These are phyloP conservation scores for Pantherophis guttatus DNA, from an alignment of 2,113 vertebrate genomes.

Conservation along the genomic window DNA sequence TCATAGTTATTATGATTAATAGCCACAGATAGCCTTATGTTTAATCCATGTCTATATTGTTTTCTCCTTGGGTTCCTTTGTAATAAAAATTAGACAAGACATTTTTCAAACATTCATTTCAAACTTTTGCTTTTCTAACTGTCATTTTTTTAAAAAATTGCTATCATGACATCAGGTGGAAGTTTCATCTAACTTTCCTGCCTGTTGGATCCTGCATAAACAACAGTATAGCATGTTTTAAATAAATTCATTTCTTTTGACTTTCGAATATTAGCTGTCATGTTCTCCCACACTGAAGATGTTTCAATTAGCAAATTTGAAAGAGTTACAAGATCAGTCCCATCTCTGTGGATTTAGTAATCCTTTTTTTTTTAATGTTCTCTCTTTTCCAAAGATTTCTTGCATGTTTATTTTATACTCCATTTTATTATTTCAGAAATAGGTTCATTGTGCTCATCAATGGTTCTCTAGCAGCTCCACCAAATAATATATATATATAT, in stretches of 20 bases:
- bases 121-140: slow-evolving; percentile 7
- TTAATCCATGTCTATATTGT: not conserved
- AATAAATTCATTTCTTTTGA: slow-evolving; percentile 51
- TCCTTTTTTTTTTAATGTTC: not conserved
- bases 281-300: slow-evolving; percentile 27
- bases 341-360: not conserved
- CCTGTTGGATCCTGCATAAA: slow-evolving; percentile 37
- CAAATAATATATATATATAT: not conserved
- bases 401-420: not conserved
- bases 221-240: slow-evolving; percentile 45
- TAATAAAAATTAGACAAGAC: not conserved
- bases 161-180: slow-evolving; percentile 21
- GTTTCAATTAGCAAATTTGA: slow-evolving; percentile 38
- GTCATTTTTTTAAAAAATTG: not conserved
- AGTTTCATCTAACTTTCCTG: slow-evolving; percentile 33
- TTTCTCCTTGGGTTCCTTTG: not conserved
- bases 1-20: not conserved
- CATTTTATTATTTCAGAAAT: not conserved
- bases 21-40: not conserved
- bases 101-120: not conserved
- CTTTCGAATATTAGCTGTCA: slow-evolving; percentile 46
- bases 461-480: not conserved
- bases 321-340: slow-evolving; percentile 29
- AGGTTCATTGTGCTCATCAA: not conserved
- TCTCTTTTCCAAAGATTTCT: not conserved